phyloP scores from a whole-genome alignment of 2,797 vertebrate genomes.

The Helicolenus hilgendorfi region DNA sequence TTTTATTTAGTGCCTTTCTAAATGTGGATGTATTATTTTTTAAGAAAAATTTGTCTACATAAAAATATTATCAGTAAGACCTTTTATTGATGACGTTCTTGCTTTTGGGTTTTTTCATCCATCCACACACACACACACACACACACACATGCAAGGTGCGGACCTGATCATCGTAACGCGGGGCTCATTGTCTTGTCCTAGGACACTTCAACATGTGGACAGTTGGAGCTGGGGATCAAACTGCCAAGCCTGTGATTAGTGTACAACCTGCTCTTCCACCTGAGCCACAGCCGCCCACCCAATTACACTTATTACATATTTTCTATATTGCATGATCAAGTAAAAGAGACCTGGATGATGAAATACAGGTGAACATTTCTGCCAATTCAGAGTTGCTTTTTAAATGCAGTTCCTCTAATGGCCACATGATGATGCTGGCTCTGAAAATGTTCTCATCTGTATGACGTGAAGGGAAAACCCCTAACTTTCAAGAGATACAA shows the following conservation, averaged over 20 bases:
- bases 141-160: neutral
- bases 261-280: neutral
- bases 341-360: neutral
- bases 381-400: neutral
- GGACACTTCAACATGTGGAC: neutral
- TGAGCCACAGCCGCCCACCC: neutral
- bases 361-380: neutral
- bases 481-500: neutral
- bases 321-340: neutral
- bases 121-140: neutral
- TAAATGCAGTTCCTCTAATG: neutral
- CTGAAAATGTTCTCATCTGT: neutral
- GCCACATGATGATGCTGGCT: neutral
- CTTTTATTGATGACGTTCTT: neutral
- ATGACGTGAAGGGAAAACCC: neutral
- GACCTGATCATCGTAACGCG: neutral
- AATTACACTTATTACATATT: neutral
- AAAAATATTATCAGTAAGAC: no score
- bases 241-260: neutral
- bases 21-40: no score
- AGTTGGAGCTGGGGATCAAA: neutral
- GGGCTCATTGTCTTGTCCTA: neutral
- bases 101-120: neutral
- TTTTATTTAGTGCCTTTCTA: no score
- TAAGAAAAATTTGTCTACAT: no score